Evolutionary conservation across 2,113 vertebrate species (phyloP).

Genomic region (Lophochroa leadbeateri): DNA sequence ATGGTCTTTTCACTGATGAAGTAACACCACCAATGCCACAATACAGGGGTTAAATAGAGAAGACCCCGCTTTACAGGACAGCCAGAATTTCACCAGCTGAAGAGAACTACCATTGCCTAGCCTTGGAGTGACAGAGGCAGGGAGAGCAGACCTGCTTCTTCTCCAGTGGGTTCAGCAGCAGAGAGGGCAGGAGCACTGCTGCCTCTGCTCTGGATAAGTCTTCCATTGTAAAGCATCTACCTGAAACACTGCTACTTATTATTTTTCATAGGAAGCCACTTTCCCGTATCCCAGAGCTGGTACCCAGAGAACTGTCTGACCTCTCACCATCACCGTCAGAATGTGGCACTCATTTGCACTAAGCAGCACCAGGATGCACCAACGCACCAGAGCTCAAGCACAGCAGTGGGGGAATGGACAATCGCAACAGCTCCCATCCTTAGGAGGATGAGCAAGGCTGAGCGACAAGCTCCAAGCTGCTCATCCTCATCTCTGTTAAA

Average conservation of each 20-base stretch:
- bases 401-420: neutral
- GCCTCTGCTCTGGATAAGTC: neutral
- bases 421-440: neutral
- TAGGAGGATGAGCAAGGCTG: neutral
- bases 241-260: neutral
- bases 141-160: neutral
- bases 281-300: neutral
- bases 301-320: neutral
- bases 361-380: neutral
- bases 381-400: neutral
- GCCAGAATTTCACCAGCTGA: neutral
- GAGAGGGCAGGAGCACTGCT: neutral
- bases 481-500: neutral
- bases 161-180: neutral
- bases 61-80: neutral
- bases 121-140: too few species aligned
- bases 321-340: neutral
- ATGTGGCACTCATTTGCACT: neutral
- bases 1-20: rapidly evolving
- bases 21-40: too few species aligned
- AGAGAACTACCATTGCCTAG: neutral
- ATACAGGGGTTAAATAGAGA: neutral
- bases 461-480: rapidly evolving
- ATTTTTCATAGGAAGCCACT: neutral
- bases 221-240: neutral